Base-by-base conservation (phyloP, 2,113 vertebrate species). In the Pleuronectes platessa region DNA sequence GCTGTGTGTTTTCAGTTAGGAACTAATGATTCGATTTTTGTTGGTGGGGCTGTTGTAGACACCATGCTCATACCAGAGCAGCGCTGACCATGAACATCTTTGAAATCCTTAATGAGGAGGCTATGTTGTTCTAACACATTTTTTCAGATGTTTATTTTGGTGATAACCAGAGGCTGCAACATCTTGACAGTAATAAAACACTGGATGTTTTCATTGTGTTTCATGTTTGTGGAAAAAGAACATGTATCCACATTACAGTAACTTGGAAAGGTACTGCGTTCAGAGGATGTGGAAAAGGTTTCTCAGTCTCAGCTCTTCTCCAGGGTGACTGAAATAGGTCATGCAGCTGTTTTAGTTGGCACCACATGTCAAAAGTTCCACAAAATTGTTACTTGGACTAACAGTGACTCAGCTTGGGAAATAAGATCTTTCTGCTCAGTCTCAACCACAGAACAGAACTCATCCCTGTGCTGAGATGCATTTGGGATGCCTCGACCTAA, bases 401-500 rank as follows among this genome's bases (percentile, higher is more conserved):
- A 31, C 66, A 75, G 68, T 77, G 73, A 49, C 53, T 79, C 67
- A 51, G 47, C 68, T 69, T 61, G 7, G 65, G 68, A 68, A 66
- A 67, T 79, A 62, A 42, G 61, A 42, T 37, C 35, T 61, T 8
- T 0, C 54, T 24, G 54, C 54, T 12, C 5, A 2, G 20, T 67
- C 66, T 71, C 53, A 62, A 37, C 59, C 47, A 5, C 56, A 0
- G 37, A 69, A 61, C 15, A 56, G 65, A 82, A 70, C 49, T 53
- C 71, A 53, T 68, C 74, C 68, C 73, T 21, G 6, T 45, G 61
- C 74, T 76, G 49, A 60, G 40, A 86, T 83, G 61, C 77, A 73
- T 76, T 81, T 20, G 45, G 42, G 72, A 84, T 69, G 61, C 47
- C 47, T 72, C 20, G 23, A 75, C 79, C 76, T 76, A 40, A 80